Evolutionary conservation across 2,888 invertebrate genomes (phyloP).

Genomic region (Hylaea fasciaria): DNA sequence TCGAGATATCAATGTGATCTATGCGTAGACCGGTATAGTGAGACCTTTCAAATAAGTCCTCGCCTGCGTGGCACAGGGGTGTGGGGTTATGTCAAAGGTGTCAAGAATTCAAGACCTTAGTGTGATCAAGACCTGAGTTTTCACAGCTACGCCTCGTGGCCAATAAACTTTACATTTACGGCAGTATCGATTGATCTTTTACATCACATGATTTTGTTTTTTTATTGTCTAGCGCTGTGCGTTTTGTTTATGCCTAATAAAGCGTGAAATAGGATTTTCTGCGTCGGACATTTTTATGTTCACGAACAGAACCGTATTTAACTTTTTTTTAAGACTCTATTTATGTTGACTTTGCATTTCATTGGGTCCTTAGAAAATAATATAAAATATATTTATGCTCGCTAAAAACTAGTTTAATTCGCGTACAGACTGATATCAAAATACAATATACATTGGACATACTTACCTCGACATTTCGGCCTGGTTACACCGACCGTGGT

Average conservation of each 20-base stretch:
- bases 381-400: no score
- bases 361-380: background rate
- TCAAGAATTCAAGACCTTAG: no score
- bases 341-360: background rate
- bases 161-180: conserved; percentile 9
- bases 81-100: no score
- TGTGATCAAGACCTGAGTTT: no score
- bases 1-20: no score
- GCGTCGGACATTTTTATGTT: conserved; percentile 12
- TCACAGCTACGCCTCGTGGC: background rate
- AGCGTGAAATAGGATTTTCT: conserved; percentile 3
- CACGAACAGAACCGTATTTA: background rate
- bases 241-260: conserved; percentile 26
- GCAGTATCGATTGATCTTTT: conserved; percentile 21
- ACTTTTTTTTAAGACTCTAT: background rate
- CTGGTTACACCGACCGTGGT: no score
- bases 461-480: no score
- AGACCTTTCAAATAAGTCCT: no score
- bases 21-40: no score
- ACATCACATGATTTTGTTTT: conserved; percentile 20
- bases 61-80: no score
- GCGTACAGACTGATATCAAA: no score
- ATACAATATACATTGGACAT: no score
- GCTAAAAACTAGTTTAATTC: conserved; percentile 32
- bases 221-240: conserved; percentile 15